phyloP scores from a whole-genome alignment of 2,797 vertebrate genomes.

The Linurgus olivaceus region DNA sequence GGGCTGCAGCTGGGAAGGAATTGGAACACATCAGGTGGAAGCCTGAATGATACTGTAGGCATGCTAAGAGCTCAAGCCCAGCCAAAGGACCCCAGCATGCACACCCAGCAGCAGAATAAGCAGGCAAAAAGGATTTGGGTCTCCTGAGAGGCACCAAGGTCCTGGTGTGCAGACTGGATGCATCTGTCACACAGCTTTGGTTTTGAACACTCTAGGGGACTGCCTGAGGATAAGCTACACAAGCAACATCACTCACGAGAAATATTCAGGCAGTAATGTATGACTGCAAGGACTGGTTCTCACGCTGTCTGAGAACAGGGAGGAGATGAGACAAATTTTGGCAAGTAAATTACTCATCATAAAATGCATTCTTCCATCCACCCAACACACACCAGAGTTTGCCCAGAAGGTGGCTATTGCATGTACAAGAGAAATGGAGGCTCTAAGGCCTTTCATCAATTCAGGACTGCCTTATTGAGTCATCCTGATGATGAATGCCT shows the following conservation, averaged over 20 bases:
- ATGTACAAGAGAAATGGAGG: not conserved
- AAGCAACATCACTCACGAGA: not conserved
- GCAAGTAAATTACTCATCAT: not conserved
- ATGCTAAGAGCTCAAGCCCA: accelerated
- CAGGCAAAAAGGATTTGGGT: not conserved
- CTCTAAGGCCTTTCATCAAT: not conserved
- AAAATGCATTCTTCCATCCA: not conserved
- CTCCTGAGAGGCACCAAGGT: not conserved
- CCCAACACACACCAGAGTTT: not conserved
- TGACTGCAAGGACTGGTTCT: not conserved
- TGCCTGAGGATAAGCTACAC: not conserved
- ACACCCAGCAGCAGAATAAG: not conserved
- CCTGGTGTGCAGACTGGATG: not conserved
- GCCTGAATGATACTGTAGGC: not conserved
- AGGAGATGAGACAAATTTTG: not conserved
- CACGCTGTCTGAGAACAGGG: not conserved
- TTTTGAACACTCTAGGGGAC: not conserved
- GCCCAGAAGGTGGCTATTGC: not conserved
- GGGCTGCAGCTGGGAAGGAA: not conserved
- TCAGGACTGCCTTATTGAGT: slow-evolving; percentile 11
- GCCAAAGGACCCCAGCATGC: not conserved
- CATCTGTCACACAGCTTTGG: not conserved
- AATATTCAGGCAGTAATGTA: not conserved
- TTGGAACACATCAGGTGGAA: not conserved
- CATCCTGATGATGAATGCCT: slow-evolving; percentile 42